Evolutionary conservation across 1,140 invertebrate species (phyloP), one percentile per base, ranked within the genome.

Genomic region (Fopius arisanus): DNA sequence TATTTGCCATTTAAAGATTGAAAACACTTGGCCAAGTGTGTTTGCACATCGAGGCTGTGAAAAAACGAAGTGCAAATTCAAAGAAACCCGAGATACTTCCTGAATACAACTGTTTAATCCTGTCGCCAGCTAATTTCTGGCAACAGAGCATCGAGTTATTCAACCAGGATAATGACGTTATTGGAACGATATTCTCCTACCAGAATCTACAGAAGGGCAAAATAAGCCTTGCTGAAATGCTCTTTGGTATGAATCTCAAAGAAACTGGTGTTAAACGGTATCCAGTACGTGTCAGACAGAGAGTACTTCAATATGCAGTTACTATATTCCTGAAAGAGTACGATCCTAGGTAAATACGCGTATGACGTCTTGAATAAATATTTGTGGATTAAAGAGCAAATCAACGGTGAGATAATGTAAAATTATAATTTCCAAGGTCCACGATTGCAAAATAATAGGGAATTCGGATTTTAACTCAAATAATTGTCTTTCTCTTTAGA

Each of bases 61-160:
- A 94, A 78, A 90, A 91, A 71, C 88, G 88, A 72, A 87, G 88
- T 81, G 82, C 87, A 78, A 48, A 48, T 19, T 12, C 43, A 87
- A 90, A 80, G 91, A 88, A 80, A 84, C 85, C 37, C 1, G 85
- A 90, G 9, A 88, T 95, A 72, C 88, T 97, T 28, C 97, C 97
- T 0, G 94, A 98, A 83, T 98, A 96, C 83, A 94, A 92, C 83
- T 99, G 97, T 84, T 89, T 99, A 0, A 87, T 97, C n/a, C 84
- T 98, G 0, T 98, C 97, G 2, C 97, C 97, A 0, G 96, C 96
- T 0, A 97, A 97, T 87, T 89, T 98, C 28, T 98, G 97, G 97
- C 92, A 94, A 73, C 92, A 94, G 82, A 95, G 96, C 85, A 87
- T 92, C 5, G 91, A 93, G 78, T 88, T 91, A 28, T 96, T 95